phyloP scores from a whole-genome alignment of 1,140 invertebrate species.

The Polypedilum pembai region DNA sequence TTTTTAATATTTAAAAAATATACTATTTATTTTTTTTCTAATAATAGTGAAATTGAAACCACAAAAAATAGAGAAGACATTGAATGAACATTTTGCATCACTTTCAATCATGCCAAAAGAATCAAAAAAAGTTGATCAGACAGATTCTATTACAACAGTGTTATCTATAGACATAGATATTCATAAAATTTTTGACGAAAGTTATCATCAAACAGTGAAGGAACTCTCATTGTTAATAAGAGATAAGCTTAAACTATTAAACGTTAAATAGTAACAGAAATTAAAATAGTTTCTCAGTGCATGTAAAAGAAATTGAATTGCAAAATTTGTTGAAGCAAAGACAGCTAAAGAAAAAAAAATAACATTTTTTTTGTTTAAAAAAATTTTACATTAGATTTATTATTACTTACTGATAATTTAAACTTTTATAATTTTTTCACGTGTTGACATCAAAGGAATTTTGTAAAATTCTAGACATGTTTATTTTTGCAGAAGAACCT shows the following conservation, averaged over 20 bases:
- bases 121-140: background rate
- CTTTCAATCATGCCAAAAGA: slow-evolving; percentile 41
- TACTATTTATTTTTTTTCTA: background rate
- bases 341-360: too few species aligned
- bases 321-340: too few species aligned
- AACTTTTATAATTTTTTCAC: background rate
- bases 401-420: too few species aligned
- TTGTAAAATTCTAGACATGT: background rate
- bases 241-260: slow-evolving; percentile 42
- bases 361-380: too few species aligned
- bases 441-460: background rate
- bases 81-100: slow-evolving; percentile 41
- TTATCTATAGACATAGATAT: slow-evolving; percentile 40
- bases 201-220: slow-evolving; percentile 40
- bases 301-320: too few species aligned
- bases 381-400: too few species aligned
- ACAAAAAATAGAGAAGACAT: slow-evolving; percentile 36
- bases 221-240: slow-evolving; percentile 40
- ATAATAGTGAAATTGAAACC: slow-evolving; percentile 38
- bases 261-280: background rate
- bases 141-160: slow-evolving; percentile 32
- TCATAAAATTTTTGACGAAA: slow-evolving; percentile 40
- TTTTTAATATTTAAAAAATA: background rate
- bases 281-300: too few species aligned
- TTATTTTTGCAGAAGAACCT: background rate